A percentile compares a stretch with the other conserved stretches of the same genome.
These are phyloP conservation scores for Perdita meconis DNA, from an alignment of 2,888 invertebrate species.

Conservation along the genomic window DNA sequence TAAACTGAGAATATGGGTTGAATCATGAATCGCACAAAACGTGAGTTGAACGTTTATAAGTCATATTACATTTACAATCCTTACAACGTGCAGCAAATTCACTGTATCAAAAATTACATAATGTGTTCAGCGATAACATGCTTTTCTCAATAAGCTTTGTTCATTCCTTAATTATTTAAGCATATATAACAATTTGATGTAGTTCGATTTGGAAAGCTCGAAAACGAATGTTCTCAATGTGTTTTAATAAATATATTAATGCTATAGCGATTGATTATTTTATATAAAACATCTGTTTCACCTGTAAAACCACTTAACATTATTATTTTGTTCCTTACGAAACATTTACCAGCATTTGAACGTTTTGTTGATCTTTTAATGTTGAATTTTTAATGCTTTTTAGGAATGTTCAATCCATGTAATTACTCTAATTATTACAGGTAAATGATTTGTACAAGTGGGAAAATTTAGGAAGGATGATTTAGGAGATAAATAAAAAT, in stretches of 20 bases:
- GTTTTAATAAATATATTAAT: constrained; percentile 26
- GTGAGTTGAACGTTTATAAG: constrained; percentile 28
- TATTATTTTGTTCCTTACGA: not conserved
- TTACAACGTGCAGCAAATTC: not conserved
- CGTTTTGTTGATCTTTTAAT: not conserved
- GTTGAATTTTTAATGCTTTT: not conserved
- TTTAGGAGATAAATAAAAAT: constrained; percentile 30
- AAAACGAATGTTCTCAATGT: constrained; percentile 3
- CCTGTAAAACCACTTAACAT: not conserved
- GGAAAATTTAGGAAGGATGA: not conserved
- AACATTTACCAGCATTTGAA: not conserved
- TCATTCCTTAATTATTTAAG: constrained; percentile 10
- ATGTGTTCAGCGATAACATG: constrained; percentile 18
- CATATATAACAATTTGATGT: not conserved
- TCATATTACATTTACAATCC: not conserved
- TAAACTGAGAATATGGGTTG: constrained; percentile 46
- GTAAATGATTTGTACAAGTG: constrained; percentile 28
- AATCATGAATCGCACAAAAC: constrained; percentile 32
- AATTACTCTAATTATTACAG: constrained; percentile 43
- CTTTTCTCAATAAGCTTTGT: constrained; percentile 5
- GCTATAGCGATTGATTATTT: constrained; percentile 3
- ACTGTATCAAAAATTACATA: constrained; percentile 34
- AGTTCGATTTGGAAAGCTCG: not conserved
- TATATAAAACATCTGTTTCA: not conserved
- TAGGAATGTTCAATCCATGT: not conserved